Evolutionary conservation across 1,140 invertebrate genomes (phyloP), one percentile per base, ranked within the genome.

Genomic region (Heliothis subflexa): DNA sequence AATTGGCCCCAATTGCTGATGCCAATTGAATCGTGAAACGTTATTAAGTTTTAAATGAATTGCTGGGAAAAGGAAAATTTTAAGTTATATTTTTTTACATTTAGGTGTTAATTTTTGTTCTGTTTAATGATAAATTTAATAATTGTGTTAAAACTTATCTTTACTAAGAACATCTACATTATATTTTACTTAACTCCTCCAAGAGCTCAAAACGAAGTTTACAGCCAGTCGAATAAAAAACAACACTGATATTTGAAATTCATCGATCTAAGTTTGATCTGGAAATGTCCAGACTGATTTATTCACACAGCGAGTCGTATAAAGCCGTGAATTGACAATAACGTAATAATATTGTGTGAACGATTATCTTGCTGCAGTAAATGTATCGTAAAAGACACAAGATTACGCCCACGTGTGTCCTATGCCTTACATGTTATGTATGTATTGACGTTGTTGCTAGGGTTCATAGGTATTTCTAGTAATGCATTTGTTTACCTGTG

Each of bases 321-420:
- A 71, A 55, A 55, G 68, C 25, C 73, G 72, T 74, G 57, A 75
- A 79, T 68, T 79, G 61, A 68, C 70, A 73, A 64, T 73, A 79
- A 79, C 78, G 71, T 79, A 55, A 79, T 74, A 79, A 79, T 79
- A 59, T 55, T 68, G 70, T 68, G 78, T 50, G 62, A 68, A 68
- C 73, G 73, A 75, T 74, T 79, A 79, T 79, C 71, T 75, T 54
- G 59, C 47, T 18, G 70, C 59, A 73, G 50, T 74, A 79, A 79
- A 79, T 54, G 54, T 18, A 61, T 71, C 78, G 78, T 79, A 75
- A 79, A 79, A 55, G 16, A 9, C 59, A 62, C 25, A 74, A 75
- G 50, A 79, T 74, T 79, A 50, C 78, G 62, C 72, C 78, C 78
- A 75, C 78, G 78, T 33, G 14, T 50, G 13, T 49, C 18, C 14